Percentiles rank a stretch among this genome's conserved stretches.
phyloP scores from a whole-genome alignment of 2,797 vertebrate genomes.

The Diplodus puntazzo region DNA sequence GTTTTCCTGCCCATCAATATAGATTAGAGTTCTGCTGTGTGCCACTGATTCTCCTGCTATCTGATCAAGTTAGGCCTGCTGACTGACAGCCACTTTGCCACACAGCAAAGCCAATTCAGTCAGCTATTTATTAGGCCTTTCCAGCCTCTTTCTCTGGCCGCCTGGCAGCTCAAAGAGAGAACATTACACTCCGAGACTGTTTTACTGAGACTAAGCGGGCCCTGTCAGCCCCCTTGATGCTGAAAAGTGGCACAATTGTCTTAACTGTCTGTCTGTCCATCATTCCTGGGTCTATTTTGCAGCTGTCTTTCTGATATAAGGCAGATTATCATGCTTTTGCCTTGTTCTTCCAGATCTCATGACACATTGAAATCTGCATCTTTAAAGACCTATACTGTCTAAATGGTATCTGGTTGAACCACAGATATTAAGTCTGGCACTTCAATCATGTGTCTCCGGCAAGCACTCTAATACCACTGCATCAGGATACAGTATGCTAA shows the following conservation, averaged over 20 bases:
- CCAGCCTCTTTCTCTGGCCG: conserved; percentile 55
- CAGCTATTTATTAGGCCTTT: conserved; percentile 72
- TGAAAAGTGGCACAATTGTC: conserved; percentile 66
- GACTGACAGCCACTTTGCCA: conserved; percentile 78
- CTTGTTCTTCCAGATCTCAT: conserved; percentile 17
- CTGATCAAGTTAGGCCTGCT: conserved; percentile 76
- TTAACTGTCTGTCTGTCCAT: conserved; percentile 45
- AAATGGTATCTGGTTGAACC: conserved; percentile 18
- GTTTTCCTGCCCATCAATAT: conserved; percentile 78
- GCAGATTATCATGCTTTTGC: conserved; percentile 44
- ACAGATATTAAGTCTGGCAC: conserved; percentile 10
- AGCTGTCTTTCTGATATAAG: conserved; percentile 38
- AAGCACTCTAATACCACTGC: neutral
- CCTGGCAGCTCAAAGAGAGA: conserved; percentile 59
- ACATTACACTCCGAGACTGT: conserved; percentile 52
- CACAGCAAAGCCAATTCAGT: conserved; percentile 75
- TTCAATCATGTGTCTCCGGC: conserved; percentile 21
- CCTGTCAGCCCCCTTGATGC: conserved; percentile 59
- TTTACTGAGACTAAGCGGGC: conserved; percentile 60
- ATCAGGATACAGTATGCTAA: conserved; percentile 10
- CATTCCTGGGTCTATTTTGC: conserved; percentile 34
- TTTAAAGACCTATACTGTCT: conserved; percentile 24
- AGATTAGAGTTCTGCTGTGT: conserved; percentile 75
- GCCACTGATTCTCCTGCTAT: conserved; percentile 74
- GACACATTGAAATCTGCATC: conserved; percentile 13